These are phyloP conservation scores for Lepidonotus clava DNA, from an alignment of 2,888 invertebrate species.

Conservation along the genomic window DNA sequence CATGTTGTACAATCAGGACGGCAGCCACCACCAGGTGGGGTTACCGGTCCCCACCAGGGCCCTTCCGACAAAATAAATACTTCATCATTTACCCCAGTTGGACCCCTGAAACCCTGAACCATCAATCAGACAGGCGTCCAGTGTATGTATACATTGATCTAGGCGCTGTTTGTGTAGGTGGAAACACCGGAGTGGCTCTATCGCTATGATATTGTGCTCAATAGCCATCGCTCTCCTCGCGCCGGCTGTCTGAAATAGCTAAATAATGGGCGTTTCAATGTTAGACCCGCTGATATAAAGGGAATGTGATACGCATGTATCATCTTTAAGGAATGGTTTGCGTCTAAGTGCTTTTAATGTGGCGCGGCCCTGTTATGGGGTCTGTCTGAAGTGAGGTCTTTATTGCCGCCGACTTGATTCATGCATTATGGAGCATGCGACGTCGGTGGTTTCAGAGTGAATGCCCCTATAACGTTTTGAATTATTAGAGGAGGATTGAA, in stretches of 20 bases:
- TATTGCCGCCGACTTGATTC: not conserved
- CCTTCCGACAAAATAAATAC: slow-evolving; percentile 21
- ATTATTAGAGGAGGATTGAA: not conserved
- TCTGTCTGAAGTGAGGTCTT: not conserved
- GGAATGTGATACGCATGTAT: too few relatives aligned
- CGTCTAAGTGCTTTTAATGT: too few relatives aligned
- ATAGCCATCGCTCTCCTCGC: too few relatives aligned
- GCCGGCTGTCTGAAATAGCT: too few relatives aligned
- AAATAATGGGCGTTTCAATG: too few relatives aligned
- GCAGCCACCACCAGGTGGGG: not conserved
- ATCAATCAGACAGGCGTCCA: not conserved
- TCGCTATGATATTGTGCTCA: too few relatives aligned
- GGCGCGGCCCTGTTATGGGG: not conserved
- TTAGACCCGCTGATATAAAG: too few relatives aligned
- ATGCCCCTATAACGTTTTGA: not conserved
- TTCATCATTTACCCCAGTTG: not conserved
- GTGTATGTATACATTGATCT: not conserved
- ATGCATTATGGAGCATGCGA: not conserved
- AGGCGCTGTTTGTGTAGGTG: not conserved
- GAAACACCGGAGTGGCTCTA: not conserved
- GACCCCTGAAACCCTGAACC: too few relatives aligned
- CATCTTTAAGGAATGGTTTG: too few relatives aligned
- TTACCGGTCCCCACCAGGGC: not conserved
- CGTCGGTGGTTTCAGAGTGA: not conserved
- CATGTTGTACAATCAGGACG: not conserved